Conservation (phyloP, 2,113 vertebrate genomes). For the Otus sunia region DNA sequence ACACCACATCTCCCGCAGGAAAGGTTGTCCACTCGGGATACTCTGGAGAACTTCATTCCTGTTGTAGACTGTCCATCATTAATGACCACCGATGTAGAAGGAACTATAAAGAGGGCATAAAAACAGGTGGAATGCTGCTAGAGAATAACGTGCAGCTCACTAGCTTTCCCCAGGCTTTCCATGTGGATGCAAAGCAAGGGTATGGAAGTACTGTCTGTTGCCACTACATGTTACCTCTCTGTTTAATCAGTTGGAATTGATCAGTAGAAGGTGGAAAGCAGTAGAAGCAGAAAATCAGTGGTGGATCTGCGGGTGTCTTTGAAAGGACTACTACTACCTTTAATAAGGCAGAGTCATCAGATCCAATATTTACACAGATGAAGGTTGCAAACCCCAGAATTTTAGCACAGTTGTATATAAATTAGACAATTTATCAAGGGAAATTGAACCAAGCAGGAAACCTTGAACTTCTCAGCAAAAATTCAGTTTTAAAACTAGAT, state of each 20-base stretch:
- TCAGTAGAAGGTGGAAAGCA: background rate
- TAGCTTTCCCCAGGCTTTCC: background rate
- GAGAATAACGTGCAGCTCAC: background rate
- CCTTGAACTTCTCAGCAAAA: background rate
- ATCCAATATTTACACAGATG: background rate
- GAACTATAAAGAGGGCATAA: background rate
- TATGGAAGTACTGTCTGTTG: background rate
- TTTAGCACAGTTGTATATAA: background rate
- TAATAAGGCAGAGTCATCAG: background rate
- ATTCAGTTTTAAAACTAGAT: background rate
- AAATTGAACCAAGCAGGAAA: background rate
- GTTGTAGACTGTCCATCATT: background rate
- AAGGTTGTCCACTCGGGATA: fast-evolving
- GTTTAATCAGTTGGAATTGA: background rate
- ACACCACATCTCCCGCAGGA: fast-evolving
- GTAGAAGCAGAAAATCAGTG: background rate
- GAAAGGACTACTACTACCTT: background rate
- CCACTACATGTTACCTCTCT: fast-evolving
- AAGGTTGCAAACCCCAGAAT: background rate
- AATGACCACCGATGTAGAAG: background rate
- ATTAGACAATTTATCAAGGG: background rate
- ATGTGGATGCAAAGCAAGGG: background rate
- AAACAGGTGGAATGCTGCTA: background rate
- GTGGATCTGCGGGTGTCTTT: background rate
- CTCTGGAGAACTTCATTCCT: background rate